Conservation (phyloP, 1,140 invertebrate genomes). For the Diorhabda carinulata region DNA sequence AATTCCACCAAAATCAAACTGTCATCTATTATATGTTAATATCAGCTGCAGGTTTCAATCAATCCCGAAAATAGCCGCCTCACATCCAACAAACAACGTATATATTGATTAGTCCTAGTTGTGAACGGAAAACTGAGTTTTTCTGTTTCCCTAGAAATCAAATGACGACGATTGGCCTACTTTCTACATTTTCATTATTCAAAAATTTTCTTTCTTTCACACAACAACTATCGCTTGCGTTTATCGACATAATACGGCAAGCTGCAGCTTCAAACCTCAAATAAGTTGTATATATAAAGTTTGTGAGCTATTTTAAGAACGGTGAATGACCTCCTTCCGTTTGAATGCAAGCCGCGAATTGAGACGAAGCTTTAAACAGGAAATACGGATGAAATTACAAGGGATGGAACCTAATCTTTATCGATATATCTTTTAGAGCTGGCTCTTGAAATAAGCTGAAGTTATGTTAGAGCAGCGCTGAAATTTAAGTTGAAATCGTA, state of each 20-base stretch:
- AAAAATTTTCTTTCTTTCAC: not conserved
- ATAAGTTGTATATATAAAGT: not conserved
- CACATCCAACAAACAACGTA: not conserved
- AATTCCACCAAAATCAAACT: too few relatives aligned
- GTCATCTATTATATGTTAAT: not conserved
- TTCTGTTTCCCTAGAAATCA: not conserved
- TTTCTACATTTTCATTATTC: not conserved
- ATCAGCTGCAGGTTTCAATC: not conserved
- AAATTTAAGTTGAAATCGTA: not conserved
- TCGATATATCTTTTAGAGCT: not conserved
- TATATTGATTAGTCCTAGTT: conserved; percentile 1
- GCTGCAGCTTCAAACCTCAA: not conserved
- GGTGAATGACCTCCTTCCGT: not conserved
- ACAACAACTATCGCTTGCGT: not conserved
- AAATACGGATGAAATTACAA: not conserved
- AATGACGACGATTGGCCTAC: not conserved
- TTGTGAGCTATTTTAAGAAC: conserved; percentile 1
- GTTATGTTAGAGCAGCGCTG: not conserved
- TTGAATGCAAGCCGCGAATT: not conserved
- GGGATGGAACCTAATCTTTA: not conserved
- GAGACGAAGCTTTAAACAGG: not conserved
- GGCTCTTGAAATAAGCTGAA: not conserved
- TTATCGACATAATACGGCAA: conserved; percentile 2
- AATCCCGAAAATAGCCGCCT: not conserved
- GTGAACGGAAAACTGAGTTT: not conserved